Conservation (phyloP, 2,888 invertebrate species). For the Crocallis elinguaria region DNA sequence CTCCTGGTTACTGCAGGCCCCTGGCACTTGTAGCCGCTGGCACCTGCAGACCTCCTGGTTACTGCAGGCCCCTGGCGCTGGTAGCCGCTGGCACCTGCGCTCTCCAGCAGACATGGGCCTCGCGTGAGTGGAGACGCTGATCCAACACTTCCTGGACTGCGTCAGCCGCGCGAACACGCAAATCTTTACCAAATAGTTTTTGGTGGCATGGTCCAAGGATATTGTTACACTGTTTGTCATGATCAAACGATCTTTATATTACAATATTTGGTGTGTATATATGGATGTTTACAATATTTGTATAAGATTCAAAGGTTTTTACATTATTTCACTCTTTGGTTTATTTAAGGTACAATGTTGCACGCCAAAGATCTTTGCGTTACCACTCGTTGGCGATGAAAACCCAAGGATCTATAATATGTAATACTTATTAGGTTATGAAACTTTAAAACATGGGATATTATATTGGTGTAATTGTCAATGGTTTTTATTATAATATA, state of each 20-base stretch:
- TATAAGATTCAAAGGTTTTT: not conserved
- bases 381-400: not conserved
- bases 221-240: not conserved
- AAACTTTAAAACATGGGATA: too few species aligned
- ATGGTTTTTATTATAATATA: too few species aligned
- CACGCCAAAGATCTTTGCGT: not conserved
- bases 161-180: not conserved
- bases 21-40: slow-evolving; percentile 20
- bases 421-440: too few species aligned
- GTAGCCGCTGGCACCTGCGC: slow-evolving; percentile 11
- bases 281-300: too few species aligned
- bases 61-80: slow-evolving; percentile 26
- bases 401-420: not conserved
- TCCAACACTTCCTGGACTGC: not conserved
- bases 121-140: not conserved
- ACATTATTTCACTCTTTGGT: not conserved
- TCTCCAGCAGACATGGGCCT: slow-evolving; percentile 16
- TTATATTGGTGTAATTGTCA: too few species aligned
- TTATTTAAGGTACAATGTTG: not conserved
- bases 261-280: too few species aligned
- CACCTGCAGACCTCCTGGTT: slow-evolving; percentile 28
- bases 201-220: not conserved
- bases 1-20: slow-evolving; percentile 30
- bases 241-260: too few species aligned
- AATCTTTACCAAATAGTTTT: not conserved